Conservation (phyloP, 1,140 invertebrate species). For the Conus ventricosus region DNA sequence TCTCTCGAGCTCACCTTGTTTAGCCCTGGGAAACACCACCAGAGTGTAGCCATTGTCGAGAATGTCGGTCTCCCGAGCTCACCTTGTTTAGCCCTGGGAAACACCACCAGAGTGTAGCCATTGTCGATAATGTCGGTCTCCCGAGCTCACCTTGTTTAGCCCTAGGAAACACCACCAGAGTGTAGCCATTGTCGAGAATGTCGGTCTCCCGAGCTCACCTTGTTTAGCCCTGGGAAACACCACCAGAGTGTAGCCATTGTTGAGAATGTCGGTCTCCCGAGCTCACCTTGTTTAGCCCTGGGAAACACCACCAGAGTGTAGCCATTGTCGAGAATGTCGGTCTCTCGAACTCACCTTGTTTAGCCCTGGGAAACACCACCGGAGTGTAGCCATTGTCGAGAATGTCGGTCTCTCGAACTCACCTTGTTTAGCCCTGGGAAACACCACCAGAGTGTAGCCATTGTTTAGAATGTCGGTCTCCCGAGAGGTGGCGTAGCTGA, state of each 20-base stretch:
- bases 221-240: too few relatives aligned
- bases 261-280: slow-evolving; percentile 62
- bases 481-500: slow-evolving; percentile 63
- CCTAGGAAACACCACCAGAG: slow-evolving; percentile 58
- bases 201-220: slow-evolving; percentile 64
- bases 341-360: too few relatives aligned
- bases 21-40: too few relatives aligned
- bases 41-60: slow-evolving; percentile 64
- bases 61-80: slow-evolving; percentile 63
- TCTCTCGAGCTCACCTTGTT: too few relatives aligned
- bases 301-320: slow-evolving; percentile 61
- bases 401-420: slow-evolving; percentile 51
- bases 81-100: too few relatives aligned
- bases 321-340: slow-evolving; percentile 64
- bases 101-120: slow-evolving; percentile 62
- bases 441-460: slow-evolving; percentile 62
- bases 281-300: too few relatives aligned
- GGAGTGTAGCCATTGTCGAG: slow-evolving; percentile 64
- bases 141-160: too few relatives aligned
- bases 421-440: slow-evolving; percentile 60
- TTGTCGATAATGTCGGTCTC: slow-evolving; percentile 65
- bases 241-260: slow-evolving; percentile 62
- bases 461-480: slow-evolving; percentile 65
- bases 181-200: slow-evolving; percentile 64
- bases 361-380: too few relatives aligned